Base-by-base conservation (phyloP, 2,888 invertebrate species). In the Pammene fasciana region DNA sequence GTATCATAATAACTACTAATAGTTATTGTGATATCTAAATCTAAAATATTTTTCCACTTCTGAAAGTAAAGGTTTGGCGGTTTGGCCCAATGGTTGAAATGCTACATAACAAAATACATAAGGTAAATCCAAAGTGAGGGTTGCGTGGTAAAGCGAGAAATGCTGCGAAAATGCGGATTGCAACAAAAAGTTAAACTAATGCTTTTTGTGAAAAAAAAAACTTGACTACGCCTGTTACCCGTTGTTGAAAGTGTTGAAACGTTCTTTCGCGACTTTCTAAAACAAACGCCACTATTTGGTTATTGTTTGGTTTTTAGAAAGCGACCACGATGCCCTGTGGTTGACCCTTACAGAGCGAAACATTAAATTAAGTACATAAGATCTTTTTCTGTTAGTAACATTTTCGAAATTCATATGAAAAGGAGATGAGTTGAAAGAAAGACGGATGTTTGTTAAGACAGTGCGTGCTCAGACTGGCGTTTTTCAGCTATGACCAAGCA, bases 401-500 rank as follows among this genome's bases (percentile, higher is more conserved):
- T 26, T 26, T 26, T 4, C 26, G 26, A 26, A 26, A 26, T 3
- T 26, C 26, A 1, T 52, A 61, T n/a, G 64, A 65, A 68, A 68
- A 55, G 45, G 38, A 74, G 71, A 73, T 26, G 26, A 73, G 65
- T 71, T 68, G 48, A 73, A 76, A 77, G 78, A 76, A 78, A 78
- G 75, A 77, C 81, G 82, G 81, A 84, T 82, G 82, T 82, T 83
- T 79, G 74, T 74, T 73, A 74, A 74, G 77, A 77, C 75, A 75
- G 73, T 71, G 74, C 73, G 75, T 77, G 65, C 38, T 56, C 41
- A 16, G 78, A 75, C 71, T 26, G 18, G 13, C 11, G 18, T 50
- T 11, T 50, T 11, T 5, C 13, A 18, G n/a, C 13, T 18, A 10
- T 50, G 10, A 18, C 10, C 50, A n/a, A 50, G 7, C 5, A 26